These are phyloP conservation scores for Borostomias antarcticus DNA, from an alignment of 2,797 vertebrate species.

Conservation along the genomic window DNA sequence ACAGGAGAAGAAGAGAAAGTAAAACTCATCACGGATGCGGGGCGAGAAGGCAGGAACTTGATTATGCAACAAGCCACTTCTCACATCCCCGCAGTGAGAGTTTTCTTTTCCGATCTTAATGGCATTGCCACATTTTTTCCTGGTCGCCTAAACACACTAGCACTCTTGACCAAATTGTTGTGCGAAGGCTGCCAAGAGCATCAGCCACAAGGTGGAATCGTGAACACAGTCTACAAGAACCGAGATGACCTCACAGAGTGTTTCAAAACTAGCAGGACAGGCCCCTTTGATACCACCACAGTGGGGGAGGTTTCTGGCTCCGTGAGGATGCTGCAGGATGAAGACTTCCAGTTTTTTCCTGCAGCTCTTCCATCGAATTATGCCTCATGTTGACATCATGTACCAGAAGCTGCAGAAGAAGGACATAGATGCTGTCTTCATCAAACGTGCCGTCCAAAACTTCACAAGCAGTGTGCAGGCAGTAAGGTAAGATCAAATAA, in stretches of 20 bases:
- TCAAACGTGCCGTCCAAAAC: not conserved
- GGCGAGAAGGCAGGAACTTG: slow-evolving; percentile 24
- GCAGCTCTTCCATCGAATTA: slow-evolving; percentile 18
- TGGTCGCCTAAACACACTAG: slow-evolving; percentile 3
- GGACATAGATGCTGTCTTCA: slow-evolving; percentile 10
- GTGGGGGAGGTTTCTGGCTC: slow-evolving; percentile 9
- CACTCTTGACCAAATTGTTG: slow-evolving; percentile 14
- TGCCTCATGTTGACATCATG: slow-evolving; percentile 2
- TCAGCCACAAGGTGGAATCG: no score
- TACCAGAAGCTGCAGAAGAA: slow-evolving; percentile 21
- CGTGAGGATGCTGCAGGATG: slow-evolving; percentile 14
- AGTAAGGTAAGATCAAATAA: slow-evolving; percentile 5
- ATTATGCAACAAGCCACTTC: slow-evolving; percentile 32
- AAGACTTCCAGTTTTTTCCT: slow-evolving; percentile 17
- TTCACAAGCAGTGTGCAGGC: slow-evolving; percentile 14
- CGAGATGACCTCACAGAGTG: slow-evolving; percentile 26
- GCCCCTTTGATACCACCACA: slow-evolving; percentile 22
- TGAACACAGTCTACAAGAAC: slow-evolving; percentile 29
- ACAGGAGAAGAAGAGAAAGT: not conserved
- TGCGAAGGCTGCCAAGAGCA: no score
- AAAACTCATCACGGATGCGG: slow-evolving; percentile 16
- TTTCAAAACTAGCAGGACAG: slow-evolving; percentile 35
- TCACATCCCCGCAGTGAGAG: slow-evolving; percentile 5
- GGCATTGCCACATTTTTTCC: slow-evolving; percentile 22
- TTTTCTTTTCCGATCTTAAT: slow-evolving; percentile 17